phyloP scores from a whole-genome alignment of 2,888 invertebrate genomes.

The Sinelater perroti region DNA sequence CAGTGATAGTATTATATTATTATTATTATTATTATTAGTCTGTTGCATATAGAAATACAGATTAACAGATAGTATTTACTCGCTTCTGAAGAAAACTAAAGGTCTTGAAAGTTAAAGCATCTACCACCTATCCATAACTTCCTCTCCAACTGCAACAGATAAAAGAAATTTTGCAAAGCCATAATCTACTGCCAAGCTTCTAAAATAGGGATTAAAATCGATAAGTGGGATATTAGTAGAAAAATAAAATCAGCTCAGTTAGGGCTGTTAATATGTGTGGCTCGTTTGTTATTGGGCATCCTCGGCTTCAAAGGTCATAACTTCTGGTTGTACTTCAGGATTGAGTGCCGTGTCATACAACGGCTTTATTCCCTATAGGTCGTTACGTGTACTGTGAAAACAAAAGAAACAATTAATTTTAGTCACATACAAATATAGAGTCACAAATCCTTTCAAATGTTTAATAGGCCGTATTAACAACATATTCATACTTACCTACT shows the following conservation, averaged over 20 bases:
- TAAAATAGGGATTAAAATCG: constrained; percentile 14
- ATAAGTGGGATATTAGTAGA: constrained; percentile 19
- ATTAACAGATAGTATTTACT: constrained; percentile 17
- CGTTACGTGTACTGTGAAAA: constrained; percentile 50
- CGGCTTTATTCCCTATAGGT: constrained; percentile 48
- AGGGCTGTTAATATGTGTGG: constrained; percentile 25
- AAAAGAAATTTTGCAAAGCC: constrained; percentile 35
- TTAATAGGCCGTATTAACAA: too few relatives aligned
- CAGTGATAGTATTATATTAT: constrained; percentile 2
- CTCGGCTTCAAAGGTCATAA: constrained; percentile 30
- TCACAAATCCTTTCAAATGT: too few relatives aligned
- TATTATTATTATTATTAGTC: constrained; percentile 12
- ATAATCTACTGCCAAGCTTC: constrained; percentile 29
- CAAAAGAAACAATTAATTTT: constrained; percentile 32
- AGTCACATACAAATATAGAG: too few relatives aligned
- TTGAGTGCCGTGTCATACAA: constrained; percentile 43
- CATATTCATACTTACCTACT: too few relatives aligned
- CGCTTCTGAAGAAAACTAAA: constrained; percentile 28
- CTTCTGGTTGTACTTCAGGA: constrained; percentile 34
- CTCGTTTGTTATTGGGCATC: constrained; percentile 22
- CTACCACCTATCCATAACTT: constrained; percentile 76
- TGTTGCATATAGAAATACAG: constrained; percentile 26
- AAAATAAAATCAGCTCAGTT: constrained; percentile 11
- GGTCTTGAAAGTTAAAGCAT: constrained; percentile 29
- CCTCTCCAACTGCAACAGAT: constrained; percentile 74